Evolutionary conservation across 2,113 vertebrate species (phyloP).

Genomic region (Formicarius rufipectus): DNA sequence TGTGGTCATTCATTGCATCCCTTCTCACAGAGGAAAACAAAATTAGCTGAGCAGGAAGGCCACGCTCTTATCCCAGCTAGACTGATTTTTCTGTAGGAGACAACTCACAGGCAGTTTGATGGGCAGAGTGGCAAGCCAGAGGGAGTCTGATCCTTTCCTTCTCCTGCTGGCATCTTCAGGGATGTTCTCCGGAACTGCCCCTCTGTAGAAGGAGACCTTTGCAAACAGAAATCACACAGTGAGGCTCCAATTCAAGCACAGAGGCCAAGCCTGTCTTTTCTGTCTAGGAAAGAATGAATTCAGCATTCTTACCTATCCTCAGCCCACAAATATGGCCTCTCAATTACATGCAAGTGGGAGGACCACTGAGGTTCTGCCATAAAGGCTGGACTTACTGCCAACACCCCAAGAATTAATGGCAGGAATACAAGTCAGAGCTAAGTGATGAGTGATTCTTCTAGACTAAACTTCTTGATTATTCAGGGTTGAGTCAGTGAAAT

Average conservation of each 20-base stretch:
- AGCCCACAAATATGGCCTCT: background rate
- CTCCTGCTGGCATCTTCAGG: conserved; percentile 85
- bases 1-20: background rate
- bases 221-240: background rate
- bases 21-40: background rate
- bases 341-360: background rate
- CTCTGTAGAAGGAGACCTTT: conserved; percentile 97
- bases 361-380: background rate
- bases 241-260: background rate
- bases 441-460: background rate
- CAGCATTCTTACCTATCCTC: background rate
- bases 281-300: background rate
- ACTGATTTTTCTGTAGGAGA: background rate
- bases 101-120: conserved; percentile 87
- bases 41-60: background rate
- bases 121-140: conserved; percentile 93
- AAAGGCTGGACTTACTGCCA: background rate
- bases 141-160: conserved; percentile 79
- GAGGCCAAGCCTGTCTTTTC: background rate
- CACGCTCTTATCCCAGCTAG: background rate
- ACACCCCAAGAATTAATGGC: background rate
- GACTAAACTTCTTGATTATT: background rate
- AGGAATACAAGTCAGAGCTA: background rate
- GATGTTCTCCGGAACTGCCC: conserved; percentile 78
- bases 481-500: background rate